A percentile compares a stretch with the other conserved stretches of the same genome.
These are phyloP conservation scores for Neomonachus schauinslandi DNA, from an alignment of 2,113 vertebrate species.

Conservation along the genomic window DNA sequence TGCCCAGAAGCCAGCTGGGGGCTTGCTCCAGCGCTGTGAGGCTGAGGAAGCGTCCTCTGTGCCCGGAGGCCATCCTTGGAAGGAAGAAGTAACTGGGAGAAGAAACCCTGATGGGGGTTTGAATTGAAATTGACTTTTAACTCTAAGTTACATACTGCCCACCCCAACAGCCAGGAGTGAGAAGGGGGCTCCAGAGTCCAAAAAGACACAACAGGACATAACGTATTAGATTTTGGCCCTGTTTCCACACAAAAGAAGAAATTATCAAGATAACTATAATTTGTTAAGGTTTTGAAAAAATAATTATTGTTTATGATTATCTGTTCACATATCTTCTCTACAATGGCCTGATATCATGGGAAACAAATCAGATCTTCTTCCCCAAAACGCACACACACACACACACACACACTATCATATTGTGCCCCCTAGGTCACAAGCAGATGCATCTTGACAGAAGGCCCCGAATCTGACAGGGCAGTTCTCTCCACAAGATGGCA, in stretches of 20 bases:
- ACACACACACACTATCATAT: background rate
- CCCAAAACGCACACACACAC: background rate
- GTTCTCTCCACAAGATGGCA: background rate
- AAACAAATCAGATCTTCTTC: background rate
- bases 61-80: background rate
- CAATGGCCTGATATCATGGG: background rate
- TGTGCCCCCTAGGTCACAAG: background rate
- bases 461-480: background rate
- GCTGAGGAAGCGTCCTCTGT: background rate
- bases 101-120: background rate
- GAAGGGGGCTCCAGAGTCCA: background rate
- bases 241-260: background rate
- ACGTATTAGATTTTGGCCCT: background rate
- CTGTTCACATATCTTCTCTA: background rate
- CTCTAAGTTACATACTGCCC: background rate
- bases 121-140: background rate
- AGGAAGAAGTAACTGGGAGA: background rate
- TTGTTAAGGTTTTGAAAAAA: conserved; percentile 17
- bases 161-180: background rate
- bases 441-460: background rate
- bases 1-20: background rate
- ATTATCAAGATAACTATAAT: background rate
- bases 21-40: background rate
- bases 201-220: background rate
- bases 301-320: conserved; percentile 10